phyloP scores from a whole-genome alignment of 1,140 invertebrate species.

The Centruroides vittatus region DNA sequence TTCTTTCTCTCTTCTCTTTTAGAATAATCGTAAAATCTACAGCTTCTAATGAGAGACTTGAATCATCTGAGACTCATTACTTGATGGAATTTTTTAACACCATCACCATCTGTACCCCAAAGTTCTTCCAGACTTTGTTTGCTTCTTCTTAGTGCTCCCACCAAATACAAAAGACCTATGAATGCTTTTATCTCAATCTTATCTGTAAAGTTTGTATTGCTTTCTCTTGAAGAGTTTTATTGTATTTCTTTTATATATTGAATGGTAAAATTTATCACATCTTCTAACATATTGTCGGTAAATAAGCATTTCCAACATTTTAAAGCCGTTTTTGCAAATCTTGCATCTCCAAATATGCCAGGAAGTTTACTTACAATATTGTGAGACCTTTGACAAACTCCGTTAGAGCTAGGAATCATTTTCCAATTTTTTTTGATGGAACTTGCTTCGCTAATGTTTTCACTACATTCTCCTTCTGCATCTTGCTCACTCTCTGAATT shows the following conservation, averaged over 20 bases:
- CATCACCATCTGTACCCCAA: constrained; percentile 6
- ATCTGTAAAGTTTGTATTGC: constrained; percentile 1
- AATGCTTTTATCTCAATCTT: constrained; percentile 10
- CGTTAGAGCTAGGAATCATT: no score
- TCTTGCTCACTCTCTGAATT: no score
- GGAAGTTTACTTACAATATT: no score
- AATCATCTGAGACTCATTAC: constrained; percentile 10
- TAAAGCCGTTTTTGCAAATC: no score
- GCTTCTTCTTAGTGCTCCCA: constrained; percentile 3
- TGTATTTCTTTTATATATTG: constrained; percentile 6
- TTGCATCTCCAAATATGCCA: no score
- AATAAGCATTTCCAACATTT: no score
- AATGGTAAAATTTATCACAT: constrained; percentile 3
- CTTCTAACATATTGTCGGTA: constrained; percentile 6
- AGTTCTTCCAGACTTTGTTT: constrained; percentile 1
- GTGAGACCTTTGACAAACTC: no score
- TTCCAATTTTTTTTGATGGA: no score
- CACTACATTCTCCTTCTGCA: no score
- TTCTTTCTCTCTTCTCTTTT: no score
- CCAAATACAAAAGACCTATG: constrained; percentile 7
- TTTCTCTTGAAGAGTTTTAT: constrained; percentile 2
- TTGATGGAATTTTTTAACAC: constrained; percentile 8
- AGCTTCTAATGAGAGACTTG: background rate
- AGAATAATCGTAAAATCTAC: no score
- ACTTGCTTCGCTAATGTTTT: no score